Percentiles rank a stretch among this genome's conserved stretches.
These are phyloP conservation scores for Cirrhinus molitorella DNA, from an alignment of 2,797 vertebrate species.

Conservation along the genomic window DNA sequence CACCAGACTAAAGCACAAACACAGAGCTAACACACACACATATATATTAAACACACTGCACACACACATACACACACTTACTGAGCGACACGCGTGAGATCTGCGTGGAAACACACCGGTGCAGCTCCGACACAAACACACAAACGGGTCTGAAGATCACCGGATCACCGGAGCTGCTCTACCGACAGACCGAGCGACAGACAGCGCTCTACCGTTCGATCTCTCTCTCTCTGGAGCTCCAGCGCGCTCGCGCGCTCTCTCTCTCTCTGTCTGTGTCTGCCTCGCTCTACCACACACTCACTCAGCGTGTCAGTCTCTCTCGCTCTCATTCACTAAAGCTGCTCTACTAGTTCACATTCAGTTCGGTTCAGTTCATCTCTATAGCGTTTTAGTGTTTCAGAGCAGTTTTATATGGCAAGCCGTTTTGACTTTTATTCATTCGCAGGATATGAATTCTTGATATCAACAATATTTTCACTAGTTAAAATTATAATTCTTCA, in stretches of 20 bases:
- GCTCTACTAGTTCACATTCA: too few species aligned
- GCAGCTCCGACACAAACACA: not conserved
- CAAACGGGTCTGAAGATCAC: not conserved
- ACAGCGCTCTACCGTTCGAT: not conserved
- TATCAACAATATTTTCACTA: too few species aligned
- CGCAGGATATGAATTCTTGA: too few species aligned
- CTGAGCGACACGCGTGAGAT: constrained; percentile 6
- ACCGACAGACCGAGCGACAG: not conserved
- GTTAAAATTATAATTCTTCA: too few species aligned
- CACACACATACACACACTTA: constrained; percentile 3
- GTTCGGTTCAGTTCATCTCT: too few species aligned
- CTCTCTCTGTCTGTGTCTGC: not conserved
- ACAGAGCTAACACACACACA: constrained; percentile 1
- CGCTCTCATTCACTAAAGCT: not conserved
- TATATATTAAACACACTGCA: not conserved
- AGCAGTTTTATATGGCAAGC: too few species aligned
- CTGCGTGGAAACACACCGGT: not conserved
- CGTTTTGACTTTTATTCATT: too few species aligned
- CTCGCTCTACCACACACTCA: not conserved
- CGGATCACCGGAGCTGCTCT: not conserved
- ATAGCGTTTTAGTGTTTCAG: too few species aligned
- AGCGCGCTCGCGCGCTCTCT: not conserved
- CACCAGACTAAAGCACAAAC: not conserved
- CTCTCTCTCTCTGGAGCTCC: not conserved
- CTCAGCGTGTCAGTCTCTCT: not conserved